A percentile compares a stretch with the other conserved stretches of the same genome.
Conservation (phyloP, 2,797 vertebrate species). For the Mormyrops attenuatus region DNA sequence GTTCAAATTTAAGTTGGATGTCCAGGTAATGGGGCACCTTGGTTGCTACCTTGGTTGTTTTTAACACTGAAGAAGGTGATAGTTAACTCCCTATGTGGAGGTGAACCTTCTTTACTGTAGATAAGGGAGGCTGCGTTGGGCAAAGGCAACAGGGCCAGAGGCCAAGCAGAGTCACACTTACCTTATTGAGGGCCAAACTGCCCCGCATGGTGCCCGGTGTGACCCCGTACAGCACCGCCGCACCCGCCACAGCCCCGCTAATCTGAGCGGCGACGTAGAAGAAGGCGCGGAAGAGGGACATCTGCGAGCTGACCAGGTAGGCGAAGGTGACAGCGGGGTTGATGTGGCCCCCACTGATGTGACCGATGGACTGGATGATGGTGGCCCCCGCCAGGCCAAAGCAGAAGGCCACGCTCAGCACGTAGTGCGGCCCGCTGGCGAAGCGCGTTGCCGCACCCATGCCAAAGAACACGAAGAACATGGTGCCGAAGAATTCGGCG, state of each 20-base stretch:
- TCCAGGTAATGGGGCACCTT: background rate
- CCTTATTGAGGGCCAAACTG: conserved; percentile 83
- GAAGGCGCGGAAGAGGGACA: conserved; percentile 83
- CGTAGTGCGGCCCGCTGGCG: conserved; percentile 74
- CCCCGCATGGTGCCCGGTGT: conserved; percentile 80
- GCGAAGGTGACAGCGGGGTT: conserved; percentile 92
- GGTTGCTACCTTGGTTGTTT: background rate
- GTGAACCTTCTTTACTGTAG: background rate
- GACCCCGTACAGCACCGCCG: conserved; percentile 83
- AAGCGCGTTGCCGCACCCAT: conserved; percentile 84
- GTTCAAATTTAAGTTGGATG: background rate
- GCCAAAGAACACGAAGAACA: conserved; percentile 90
- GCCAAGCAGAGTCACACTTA: conserved; percentile 50
- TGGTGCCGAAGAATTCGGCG: conserved; percentile 88
- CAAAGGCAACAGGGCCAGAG: background rate
- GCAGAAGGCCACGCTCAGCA: conserved; percentile 82
- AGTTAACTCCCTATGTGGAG: background rate
- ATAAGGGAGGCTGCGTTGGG: background rate
- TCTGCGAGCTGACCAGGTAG: conserved; percentile 84
- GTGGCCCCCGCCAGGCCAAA: conserved; percentile 86
- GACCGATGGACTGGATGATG: conserved; percentile 83
- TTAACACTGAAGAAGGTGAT: background rate
- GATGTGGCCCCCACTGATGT: conserved; percentile 88
- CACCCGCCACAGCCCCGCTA: conserved; percentile 82
- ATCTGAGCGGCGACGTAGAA: conserved; percentile 86